These are phyloP conservation scores for Drosophila erecta DNA, from an alignment of 1,140 invertebrate genomes.

Conservation along the genomic window DNA sequence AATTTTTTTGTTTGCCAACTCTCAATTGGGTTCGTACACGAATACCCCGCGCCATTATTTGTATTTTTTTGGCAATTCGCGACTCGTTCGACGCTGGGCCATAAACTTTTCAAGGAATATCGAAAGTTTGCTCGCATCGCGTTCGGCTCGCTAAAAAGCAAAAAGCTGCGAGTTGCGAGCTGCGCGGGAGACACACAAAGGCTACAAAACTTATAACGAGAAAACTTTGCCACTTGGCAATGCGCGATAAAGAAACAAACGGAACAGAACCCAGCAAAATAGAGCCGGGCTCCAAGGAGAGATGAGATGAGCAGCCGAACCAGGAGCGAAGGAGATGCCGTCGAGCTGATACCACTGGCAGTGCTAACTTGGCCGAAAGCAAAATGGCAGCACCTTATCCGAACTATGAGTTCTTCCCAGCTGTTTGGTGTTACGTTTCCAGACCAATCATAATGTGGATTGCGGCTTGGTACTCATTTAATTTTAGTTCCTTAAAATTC, in stretches of 20 bases:
- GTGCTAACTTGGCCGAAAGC: slow-evolving; percentile 37
- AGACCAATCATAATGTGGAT: background rate
- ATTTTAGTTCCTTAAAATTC: too few relatives aligned
- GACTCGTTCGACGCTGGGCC: slow-evolving; percentile 55
- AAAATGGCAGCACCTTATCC: background rate
- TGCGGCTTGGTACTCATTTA: too few relatives aligned
- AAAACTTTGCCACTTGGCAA: slow-evolving; percentile 85
- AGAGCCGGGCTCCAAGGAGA: slow-evolving; percentile 5
- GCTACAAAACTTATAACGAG: slow-evolving; percentile 85
- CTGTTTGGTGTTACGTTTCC: background rate
- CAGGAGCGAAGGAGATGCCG: slow-evolving; percentile 58
- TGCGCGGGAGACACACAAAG: slow-evolving; percentile 78
- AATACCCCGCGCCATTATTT: slow-evolving; percentile 23
- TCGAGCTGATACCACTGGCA: slow-evolving; percentile 59
- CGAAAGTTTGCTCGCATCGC: slow-evolving; percentile 67
- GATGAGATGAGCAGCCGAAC: slow-evolving; percentile 24
- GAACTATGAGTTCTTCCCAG: background rate
- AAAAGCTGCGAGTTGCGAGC: slow-evolving; percentile 47
- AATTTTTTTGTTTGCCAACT: slow-evolving; percentile 58
- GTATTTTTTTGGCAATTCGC: slow-evolving; percentile 48
- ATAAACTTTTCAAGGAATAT: slow-evolving; percentile 81
- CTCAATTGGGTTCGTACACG: slow-evolving; percentile 28
- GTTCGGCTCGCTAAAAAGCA: slow-evolving; percentile 40
- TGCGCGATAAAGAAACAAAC: slow-evolving; percentile 83
- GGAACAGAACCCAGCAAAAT: slow-evolving; percentile 33